phyloP scores from a whole-genome alignment of 2,113 vertebrate genomes.

The Conger conger region DNA sequence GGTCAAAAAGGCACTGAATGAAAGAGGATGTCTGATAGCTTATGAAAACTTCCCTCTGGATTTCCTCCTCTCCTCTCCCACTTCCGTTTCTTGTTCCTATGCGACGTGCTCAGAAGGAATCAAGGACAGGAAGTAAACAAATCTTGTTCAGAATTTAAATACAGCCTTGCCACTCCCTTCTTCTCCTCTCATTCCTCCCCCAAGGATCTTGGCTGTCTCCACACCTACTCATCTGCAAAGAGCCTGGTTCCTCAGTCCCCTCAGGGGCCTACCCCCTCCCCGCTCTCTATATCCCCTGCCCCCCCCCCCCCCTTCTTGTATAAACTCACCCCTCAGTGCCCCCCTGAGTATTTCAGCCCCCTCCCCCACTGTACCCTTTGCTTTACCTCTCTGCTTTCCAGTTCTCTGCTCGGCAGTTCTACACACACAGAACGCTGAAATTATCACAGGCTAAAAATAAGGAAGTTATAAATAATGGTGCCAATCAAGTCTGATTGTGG shows the following conservation, averaged over 20 bases:
- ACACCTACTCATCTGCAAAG: background rate
- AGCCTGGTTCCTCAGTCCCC: background rate
- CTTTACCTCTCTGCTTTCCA: background rate
- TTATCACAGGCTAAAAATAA: conserved; percentile 65
- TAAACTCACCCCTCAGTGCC: background rate
- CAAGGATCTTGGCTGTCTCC: background rate
- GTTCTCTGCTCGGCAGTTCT: conserved; percentile 24
- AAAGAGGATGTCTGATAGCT: too few relatives aligned
- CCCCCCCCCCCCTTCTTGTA: background rate
- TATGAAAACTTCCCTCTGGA: too few relatives aligned
- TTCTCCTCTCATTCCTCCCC: background rate
- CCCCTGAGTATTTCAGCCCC: background rate
- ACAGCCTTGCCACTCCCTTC: background rate
- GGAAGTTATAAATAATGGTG: conserved; percentile 61
- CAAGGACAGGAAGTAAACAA: too few relatives aligned
- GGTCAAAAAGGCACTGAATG: too few relatives aligned
- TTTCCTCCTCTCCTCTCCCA: too few relatives aligned
- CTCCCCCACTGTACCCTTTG: background rate
- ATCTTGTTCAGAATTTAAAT: too few relatives aligned
- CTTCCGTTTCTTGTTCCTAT: too few relatives aligned
- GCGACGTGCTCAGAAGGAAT: too few relatives aligned
- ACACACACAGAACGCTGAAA: conserved; percentile 50
- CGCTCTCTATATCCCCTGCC: too few relatives aligned
- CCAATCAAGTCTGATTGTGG: conserved; percentile 64
- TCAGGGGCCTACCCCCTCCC: background rate